Base-by-base conservation (phyloP, 2,888 invertebrate genomes). In the Oxyscelio sp. region DNA sequence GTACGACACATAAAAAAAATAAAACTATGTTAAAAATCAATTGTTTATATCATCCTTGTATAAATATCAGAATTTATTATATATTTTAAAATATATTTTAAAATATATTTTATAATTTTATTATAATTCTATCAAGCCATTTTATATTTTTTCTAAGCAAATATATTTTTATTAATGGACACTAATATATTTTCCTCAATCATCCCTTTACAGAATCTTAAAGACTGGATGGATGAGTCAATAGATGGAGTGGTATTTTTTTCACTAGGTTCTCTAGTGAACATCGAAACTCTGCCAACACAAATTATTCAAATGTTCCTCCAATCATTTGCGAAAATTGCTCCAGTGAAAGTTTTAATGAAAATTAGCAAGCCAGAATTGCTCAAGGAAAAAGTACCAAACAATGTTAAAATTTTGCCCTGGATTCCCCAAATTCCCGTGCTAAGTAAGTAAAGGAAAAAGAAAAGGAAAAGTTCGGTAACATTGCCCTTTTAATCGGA, bases 181-280 rank as follows among this genome's bases (percentile, higher is more conserved):
- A n/a, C n/a, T n/a, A n/a, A n/a, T n/a, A n/a, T n/a, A n/a, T n/a
- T n/a, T n/a, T n/a, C n/a, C n/a, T n/a, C n/a, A n/a, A n/a, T n/a
- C n/a, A n/a, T n/a, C n/a, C n/a, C 3, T 83, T 82, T 73, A 4
- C 73, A 94, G 94, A 90, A 90, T 8, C 40, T 94, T 1, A 83
- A 92, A 65, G 89, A 91, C 71, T 94, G 92, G 92, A 82, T 94
- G 83, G 91, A 93, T 65, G 89, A 90, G 3, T 90, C 91, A 65
- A 88, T 52, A 2, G 54, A 90, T 50, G 94, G 94, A 0, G 90
- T 91, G 6, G 79, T 94, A 0, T 92, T 89, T 19, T 89, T 94
- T 54, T 88, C 91, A 1, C 90, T 94, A 11, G 94, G 94, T 2
- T 92, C 93, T 0, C 89, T 92, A 87, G 56, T 93, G 3, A 89